phyloP scores from a whole-genome alignment of 64 coral and sea anemone genomes.

The Actinia tenebrosa region DNA sequence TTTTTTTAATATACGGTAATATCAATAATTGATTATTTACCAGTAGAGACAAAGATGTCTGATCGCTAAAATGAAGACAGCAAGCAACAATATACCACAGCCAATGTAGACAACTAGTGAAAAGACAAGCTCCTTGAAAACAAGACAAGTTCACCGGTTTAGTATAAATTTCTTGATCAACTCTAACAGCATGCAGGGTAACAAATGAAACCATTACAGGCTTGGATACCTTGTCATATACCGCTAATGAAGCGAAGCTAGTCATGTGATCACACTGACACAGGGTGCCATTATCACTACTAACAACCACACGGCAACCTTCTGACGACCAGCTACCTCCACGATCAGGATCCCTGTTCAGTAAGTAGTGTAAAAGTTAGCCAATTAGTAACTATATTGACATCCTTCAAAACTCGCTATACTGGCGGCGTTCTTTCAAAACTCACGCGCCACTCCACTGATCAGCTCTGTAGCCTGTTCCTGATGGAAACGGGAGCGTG shows the following conservation, averaged over 20 bases:
- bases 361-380: not conserved
- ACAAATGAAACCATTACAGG: not conserved
- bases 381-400: no score
- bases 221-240: slow-evolving; percentile 80
- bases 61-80: slow-evolving; percentile 44
- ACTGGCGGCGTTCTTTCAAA: no score
- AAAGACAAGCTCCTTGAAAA: slow-evolving; percentile 57
- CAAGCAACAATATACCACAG: slow-evolving; percentile 58
- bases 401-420: no score
- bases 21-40: slow-evolving; percentile 19
- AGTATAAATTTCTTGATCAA: not conserved
- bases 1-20: not conserved
- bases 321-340: slow-evolving; percentile 87
- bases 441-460: no score
- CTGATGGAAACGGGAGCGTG: no score
- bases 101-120: slow-evolving; percentile 68
- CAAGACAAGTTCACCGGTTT: not conserved
- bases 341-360: slow-evolving; percentile 47
- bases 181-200: not conserved
- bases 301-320: slow-evolving; percentile 60
- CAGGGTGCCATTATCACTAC: slow-evolving; percentile 44
- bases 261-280: slow-evolving; percentile 86
- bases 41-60: slow-evolving; percentile 63
- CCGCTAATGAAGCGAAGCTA: slow-evolving; percentile 65
- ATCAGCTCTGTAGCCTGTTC: no score